phyloP scores from a whole-genome alignment of 2,888 invertebrate species.

The Phalangium opilio region DNA sequence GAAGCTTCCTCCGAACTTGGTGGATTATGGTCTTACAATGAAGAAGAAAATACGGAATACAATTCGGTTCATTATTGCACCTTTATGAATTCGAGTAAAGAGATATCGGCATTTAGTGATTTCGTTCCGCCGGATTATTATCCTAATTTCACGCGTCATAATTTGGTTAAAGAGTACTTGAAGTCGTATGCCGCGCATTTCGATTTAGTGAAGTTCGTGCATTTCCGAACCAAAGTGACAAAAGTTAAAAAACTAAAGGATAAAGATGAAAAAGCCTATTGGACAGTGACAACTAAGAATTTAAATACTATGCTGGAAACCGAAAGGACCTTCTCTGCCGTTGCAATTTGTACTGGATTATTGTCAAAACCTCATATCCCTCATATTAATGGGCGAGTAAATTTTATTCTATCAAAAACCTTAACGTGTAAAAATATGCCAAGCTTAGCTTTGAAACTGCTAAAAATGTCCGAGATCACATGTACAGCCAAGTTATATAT shows the following conservation, averaged over 20 bases:
- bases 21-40: constrained; percentile 28
- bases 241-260: constrained; percentile 20
- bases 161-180: constrained; percentile 29
- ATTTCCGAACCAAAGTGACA: constrained; percentile 23
- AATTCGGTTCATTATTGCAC: constrained; percentile 29
- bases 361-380: constrained; percentile 32
- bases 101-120: constrained; percentile 31
- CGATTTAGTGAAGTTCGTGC: constrained; percentile 8
- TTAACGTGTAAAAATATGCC: too few species aligned
- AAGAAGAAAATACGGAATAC: constrained; percentile 13
- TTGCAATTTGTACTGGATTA: constrained; percentile 35
- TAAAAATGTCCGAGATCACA: too few species aligned
- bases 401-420: too few species aligned
- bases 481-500: too few species aligned
- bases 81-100: constrained; percentile 32
- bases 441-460: too few species aligned
- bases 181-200: constrained; percentile 22
- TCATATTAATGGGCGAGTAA: constrained; percentile 28
- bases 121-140: constrained; percentile 32
- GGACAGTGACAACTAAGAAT: too few species aligned
- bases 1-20: constrained; percentile 28
- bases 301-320: too few species aligned
- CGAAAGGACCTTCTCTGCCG: constrained; percentile 26
- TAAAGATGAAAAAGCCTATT: too few species aligned
- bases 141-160: constrained; percentile 35